Evolutionary conservation across 2,888 invertebrate genomes (phyloP), one percentile per base, ranked within the genome.

Genomic region (Pachymerium ferrugineum): DNA sequence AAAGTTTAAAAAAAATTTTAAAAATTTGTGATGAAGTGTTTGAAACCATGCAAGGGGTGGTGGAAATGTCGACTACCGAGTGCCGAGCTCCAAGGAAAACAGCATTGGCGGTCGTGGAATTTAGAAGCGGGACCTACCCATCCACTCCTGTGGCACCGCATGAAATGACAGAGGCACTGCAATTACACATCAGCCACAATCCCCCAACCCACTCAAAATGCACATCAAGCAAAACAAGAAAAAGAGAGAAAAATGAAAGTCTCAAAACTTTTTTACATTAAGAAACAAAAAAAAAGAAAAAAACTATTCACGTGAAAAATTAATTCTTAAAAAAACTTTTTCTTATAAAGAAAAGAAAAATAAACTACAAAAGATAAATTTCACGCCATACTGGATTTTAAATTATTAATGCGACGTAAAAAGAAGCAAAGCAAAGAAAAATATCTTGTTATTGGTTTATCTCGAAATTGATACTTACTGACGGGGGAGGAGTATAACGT

Each of bases 401-500:
- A 42, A 4, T 8, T n/a, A 42, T 3, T 42, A 42, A 14, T n/a
- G 3, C 12, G 3, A 16, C 14, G 16, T 8, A 42, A 42, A 42
- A 42, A 42, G 42, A 38, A 16, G n/a, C 38, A 38, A 54, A 54
- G 47, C 47, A 16, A 54, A 54, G 6, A 1, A 54, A 54, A 42
- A n/a, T n/a, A n/a, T n/a, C 16, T 42, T 42, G 12, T 42, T 42
- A 42, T 42, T 8, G 5, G 12, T 42, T 42, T 8, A n/a, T 42
- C 19, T 28, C 25, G 10, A 67, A 68, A 14, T 68, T 68, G n/a
- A 74, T 70, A 70, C 74, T 75, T 73, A 75, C 75, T 42, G 73
- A 73, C 54, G 75, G 75, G 22, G 75, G 75, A 42, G 75, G 75
- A 31, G 75, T 75, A 29, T 74, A 75, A 31, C 75, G 74, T 29